Evolutionary conservation across 2,113 vertebrate species (phyloP).

Genomic region (Rhabdornis inornatus): DNA sequence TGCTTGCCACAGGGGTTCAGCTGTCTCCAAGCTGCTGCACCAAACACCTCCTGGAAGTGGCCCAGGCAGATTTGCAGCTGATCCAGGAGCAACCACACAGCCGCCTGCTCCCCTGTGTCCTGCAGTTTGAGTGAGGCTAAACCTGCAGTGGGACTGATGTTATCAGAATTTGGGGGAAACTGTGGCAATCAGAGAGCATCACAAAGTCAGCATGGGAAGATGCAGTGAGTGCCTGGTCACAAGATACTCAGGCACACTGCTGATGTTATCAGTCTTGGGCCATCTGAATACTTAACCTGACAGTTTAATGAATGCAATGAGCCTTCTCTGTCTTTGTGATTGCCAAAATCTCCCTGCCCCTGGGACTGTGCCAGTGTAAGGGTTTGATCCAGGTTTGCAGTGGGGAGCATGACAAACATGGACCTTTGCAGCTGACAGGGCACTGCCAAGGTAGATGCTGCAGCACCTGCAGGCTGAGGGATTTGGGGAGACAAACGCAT

Average conservation of each 20-base stretch:
- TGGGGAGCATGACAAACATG: not conserved
- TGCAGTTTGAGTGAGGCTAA: not conserved
- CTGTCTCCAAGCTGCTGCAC: not conserved
- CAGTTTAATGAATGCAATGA: not conserved
- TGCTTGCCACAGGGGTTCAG: slow-evolving; percentile 1
- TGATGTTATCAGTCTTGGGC: not conserved
- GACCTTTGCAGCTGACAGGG: not conserved
- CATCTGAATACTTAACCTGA: not conserved
- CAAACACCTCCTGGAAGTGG: not conserved
- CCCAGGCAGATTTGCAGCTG: not conserved
- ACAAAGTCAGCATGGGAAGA: not conserved
- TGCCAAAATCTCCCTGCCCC: not conserved
- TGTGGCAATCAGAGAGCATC: not conserved
- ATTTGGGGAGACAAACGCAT: not conserved
- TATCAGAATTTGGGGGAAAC: not conserved
- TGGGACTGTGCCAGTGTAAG: not conserved
- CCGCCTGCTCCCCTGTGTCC: not conserved
- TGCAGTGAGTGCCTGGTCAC: not conserved
- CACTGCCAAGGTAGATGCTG: not conserved
- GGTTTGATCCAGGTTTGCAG: not conserved
- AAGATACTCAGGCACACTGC: not conserved
- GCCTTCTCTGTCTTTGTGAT: not conserved
- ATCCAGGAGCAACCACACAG: rapidly evolving
- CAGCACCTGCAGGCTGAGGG: not conserved
- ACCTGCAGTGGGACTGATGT: not conserved